Evolutionary conservation across 2,797 vertebrate genomes (phyloP).

Genomic region (Alosa sapidissima): DNA sequence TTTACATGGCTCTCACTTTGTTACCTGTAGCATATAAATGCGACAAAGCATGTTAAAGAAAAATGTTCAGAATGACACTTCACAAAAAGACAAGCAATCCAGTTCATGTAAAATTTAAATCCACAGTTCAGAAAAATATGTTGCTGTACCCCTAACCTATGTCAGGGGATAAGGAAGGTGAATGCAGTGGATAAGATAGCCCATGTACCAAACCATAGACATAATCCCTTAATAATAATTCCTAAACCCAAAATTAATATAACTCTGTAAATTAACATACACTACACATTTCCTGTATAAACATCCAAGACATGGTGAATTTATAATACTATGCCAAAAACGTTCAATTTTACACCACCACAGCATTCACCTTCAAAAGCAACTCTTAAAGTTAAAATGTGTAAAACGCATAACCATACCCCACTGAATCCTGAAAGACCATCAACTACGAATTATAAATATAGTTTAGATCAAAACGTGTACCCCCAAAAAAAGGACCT

Average conservation of each 20-base stretch:
- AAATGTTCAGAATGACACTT: constrained; percentile 79
- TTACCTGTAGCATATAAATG: constrained; percentile 96
- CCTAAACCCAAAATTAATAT: background rate
- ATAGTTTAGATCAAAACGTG: background rate
- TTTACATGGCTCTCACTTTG: constrained; percentile 93
- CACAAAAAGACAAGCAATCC: constrained; percentile 70
- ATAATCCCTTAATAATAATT: background rate
- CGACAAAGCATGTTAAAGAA: constrained; percentile 94
- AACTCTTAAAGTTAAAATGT: background rate
- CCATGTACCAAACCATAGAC: background rate
- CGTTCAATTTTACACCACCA: constrained; percentile 24
- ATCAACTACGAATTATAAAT: background rate
- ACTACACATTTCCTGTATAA: background rate
- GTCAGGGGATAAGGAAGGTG: constrained; percentile 48
- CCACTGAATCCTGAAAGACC: background rate
- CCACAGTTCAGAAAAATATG: background rate
- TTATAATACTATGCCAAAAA: background rate
- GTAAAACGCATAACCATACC: background rate
- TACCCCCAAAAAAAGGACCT: background rate
- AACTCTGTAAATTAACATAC: background rate
- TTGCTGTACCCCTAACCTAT: background rate
- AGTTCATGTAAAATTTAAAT: constrained; percentile 57
- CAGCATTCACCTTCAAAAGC: constrained; percentile 56
- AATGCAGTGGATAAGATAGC: constrained; percentile 46
- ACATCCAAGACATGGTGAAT: background rate